Evolutionary conservation across 92 coral and sea anemone species (phyloP), one percentile per base, ranked within the genome.

Genomic region (Siderastrea siderea): DNA sequence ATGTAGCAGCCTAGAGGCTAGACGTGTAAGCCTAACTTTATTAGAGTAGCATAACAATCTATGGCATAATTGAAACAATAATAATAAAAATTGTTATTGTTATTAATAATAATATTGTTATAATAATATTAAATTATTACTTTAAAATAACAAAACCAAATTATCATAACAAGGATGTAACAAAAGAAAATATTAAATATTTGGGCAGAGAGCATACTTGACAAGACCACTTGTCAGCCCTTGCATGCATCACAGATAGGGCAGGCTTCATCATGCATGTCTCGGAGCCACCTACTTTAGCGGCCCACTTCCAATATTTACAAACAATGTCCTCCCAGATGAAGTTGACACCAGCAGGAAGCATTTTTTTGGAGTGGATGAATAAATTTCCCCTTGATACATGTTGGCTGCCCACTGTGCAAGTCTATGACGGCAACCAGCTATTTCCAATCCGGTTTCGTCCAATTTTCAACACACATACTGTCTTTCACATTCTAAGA

Each of bases 381-480:
- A 55, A 92, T 78, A 92, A 0, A 91, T 79, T 54, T 92, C 94
- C 0, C 94, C 92, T 46, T 79, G 91, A 19, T 58, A 87, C 91
- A 91, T 87, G 82, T 87, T 91, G 4, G 87, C 91, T 19, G 89
- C 94, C 90, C 90, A 88, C 78, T 88, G 91, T 0, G 92, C 87
- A 7, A 92, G 83, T 1, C 86, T 85, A 84, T 92, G 90, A n/a
- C 90, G 86, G 61, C 92, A 92, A 1, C 88, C 85, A 47, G 92
- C 87, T 2, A 83, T 83, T 71, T 83, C 87, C 7, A 83, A 70
- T 3, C 87, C 71, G 2, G 79, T 83, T 52, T 71, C 87, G 52
- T 89, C 92, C 15, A 68, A 65, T 53, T 75, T 83, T 75, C 80
- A 0, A 51, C 67, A 38, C 80, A 55, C 26, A 55, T 75, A 15